Base-by-base conservation (phyloP, 2,888 invertebrate species). In the Trissoscelio sp. region DNA sequence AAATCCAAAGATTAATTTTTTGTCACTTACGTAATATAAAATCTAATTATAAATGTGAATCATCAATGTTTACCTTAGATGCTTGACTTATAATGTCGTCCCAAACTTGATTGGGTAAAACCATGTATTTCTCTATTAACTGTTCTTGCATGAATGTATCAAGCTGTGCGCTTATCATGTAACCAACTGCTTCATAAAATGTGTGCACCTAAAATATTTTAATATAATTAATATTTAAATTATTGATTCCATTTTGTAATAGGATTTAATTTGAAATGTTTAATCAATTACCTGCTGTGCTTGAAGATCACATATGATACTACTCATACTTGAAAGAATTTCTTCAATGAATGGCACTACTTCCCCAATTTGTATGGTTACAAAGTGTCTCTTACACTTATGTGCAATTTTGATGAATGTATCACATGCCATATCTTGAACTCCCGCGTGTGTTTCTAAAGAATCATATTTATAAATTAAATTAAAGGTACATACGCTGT, bases 381-480 rank as follows among this genome's bases (percentile, higher is more conserved):
- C 98, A 93, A 99, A 99, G 92, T 99, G 99, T 87, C 99, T 94
- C 83, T 98, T 94, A 92, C 99, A 99, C 92, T 99, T 99, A 88
- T 98, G 94, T 28, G 99, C 98, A 89, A 99, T 99, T 93, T 99
- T 99, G 86, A 99, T 99, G 91, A 99, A 99, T 42, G 99, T 99
- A 93, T 99, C 99, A 93, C 99, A 99, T 79, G 99, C 99, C 99
- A 99, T 99, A 90, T 99, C 99, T 92, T 99, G 99, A 24, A 99
- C 99, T 88, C 99, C 99, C 92, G 99, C 99, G 91, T 99, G 99
- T 69, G 99, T 99, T 93, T 99, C 99, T 94, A 87, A 14, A 89
- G 87, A 83, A 85, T 64, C 24, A n/a, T 53, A 0, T 2, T 12
- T 12, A 12, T 12, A n/a, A 39, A 39, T 39, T 39, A 6, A 12